These are phyloP conservation scores for Cochlearius cochlearius DNA, from an alignment of 2,113 vertebrate species.

Conservation along the genomic window DNA sequence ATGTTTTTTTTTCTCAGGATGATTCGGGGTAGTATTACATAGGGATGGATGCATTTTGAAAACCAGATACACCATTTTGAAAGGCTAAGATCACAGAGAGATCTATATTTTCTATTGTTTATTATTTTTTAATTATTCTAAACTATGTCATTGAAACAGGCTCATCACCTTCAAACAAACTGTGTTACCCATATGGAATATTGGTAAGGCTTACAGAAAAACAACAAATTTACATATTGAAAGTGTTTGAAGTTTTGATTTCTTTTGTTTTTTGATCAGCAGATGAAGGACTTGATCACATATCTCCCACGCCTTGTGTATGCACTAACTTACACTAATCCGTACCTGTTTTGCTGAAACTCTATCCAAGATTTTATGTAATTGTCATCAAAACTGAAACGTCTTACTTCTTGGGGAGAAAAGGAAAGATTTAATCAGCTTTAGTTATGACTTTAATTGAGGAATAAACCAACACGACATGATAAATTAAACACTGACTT, in stretches of 20 bases:
- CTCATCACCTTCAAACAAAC: background rate
- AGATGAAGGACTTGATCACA: background rate
- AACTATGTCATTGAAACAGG: background rate
- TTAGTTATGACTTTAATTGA: background rate
- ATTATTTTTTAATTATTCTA: background rate
- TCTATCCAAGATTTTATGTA: background rate
- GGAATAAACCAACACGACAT: background rate
- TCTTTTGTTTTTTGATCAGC: background rate
- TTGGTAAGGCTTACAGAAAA: background rate
- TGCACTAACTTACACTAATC: background rate
- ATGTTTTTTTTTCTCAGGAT: background rate
- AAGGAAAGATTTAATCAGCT: background rate
- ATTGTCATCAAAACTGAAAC: background rate
- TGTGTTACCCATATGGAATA: background rate
- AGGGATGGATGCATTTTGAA: background rate
- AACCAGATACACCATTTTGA: background rate
- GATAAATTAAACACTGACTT: background rate
- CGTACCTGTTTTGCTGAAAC: background rate
- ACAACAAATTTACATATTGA: background rate
- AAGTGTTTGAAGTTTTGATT: background rate
- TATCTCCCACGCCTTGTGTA: background rate
- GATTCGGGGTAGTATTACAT: background rate
- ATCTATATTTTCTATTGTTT: background rate
- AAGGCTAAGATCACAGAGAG: background rate
- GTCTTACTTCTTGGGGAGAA: background rate